Conservation (phyloP, 2,888 invertebrate species). For the Troides helena region DNA sequence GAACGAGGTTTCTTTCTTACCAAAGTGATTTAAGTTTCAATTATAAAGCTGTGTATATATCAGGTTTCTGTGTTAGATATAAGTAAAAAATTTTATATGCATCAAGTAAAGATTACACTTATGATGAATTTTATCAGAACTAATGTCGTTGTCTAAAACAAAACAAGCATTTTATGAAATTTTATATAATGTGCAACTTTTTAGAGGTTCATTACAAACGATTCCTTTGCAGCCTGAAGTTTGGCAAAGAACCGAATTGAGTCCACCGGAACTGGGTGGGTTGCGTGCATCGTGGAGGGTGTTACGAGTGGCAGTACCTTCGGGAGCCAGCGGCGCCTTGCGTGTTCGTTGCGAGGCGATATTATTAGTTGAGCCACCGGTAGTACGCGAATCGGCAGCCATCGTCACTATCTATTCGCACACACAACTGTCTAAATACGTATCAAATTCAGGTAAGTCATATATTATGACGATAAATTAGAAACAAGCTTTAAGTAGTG, state of each 20-base stretch:
- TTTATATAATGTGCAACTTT: no score
- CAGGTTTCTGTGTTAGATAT: no score
- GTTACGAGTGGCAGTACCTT: slow-evolving; percentile 58
- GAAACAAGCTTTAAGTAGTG: not conserved
- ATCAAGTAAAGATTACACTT: no score
- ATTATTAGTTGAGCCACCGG: slow-evolving; percentile 65
- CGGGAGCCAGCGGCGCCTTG: slow-evolving; percentile 62
- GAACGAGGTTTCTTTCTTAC: no score
- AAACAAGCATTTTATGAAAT: no score
- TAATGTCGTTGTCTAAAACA: no score
- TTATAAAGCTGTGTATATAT: no score
- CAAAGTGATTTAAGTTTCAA: no score
- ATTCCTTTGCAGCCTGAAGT: slow-evolving; percentile 55
- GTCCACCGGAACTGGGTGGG: slow-evolving; percentile 57
- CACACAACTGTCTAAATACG: slow-evolving; percentile 71
- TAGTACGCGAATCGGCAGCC: slow-evolving; percentile 54
- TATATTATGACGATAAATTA: not conserved
- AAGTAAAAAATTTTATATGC: no score
- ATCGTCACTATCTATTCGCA: slow-evolving; percentile 66
- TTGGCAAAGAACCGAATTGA: slow-evolving; percentile 68
- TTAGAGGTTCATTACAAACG: not conserved
- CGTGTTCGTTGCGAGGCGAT: slow-evolving; percentile 67
- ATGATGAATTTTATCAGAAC: no score
- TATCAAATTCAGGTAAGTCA: slow-evolving; percentile 60
- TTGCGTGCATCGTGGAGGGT: slow-evolving; percentile 68